Evolutionary conservation across 1,140 invertebrate genomes (phyloP), one percentile per base, ranked within the genome.

Genomic region (Euborellia annulipes): DNA sequence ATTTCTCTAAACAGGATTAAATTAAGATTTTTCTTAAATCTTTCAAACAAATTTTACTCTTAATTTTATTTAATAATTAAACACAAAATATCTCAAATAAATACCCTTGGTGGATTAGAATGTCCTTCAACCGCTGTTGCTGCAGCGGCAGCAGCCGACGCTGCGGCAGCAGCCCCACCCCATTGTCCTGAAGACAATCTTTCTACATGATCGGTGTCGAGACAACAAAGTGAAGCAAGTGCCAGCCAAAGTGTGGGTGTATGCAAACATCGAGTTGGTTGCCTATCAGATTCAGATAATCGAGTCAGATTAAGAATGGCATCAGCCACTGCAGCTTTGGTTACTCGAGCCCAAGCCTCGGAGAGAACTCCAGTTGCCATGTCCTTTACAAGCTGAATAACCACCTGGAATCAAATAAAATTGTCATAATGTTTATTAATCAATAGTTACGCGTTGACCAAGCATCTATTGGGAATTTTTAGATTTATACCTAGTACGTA

Each of bases 191-290:
- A 79, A 2, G 80, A 82, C 1, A 85, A 62, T 21, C 85, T 71
- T 55, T 93, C 88, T 0, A 91, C 86, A 59, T 95, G 88, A 50
- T 93, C 86, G 27, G 82, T 78, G 55, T 94, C 85, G 20, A 94
- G 67, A 2, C 96, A 86, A 65, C 91, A 93, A 0, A 98, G 70
- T 1, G 93, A 87, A 22, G 92, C 87, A 21, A 98, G 64, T 0
- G 91, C 83, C 39, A 96, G 60, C 94, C 94, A 98, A 7, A 95
- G 64, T 14, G 82, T 82, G 2, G 89, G 82, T 39, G 79, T 81
- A 52, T 75, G 73, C 27, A 93, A 69, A 62, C 89, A 94, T 45
- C 78, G 71, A 27, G 71, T 64, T 0, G 86, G 82, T 17, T 69
- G 66, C 46, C 89, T 72, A 42, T 79, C 74, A 32, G 69, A 66